phyloP scores from a whole-genome alignment of 1,140 invertebrate species.

The Penaeus indicus region DNA sequence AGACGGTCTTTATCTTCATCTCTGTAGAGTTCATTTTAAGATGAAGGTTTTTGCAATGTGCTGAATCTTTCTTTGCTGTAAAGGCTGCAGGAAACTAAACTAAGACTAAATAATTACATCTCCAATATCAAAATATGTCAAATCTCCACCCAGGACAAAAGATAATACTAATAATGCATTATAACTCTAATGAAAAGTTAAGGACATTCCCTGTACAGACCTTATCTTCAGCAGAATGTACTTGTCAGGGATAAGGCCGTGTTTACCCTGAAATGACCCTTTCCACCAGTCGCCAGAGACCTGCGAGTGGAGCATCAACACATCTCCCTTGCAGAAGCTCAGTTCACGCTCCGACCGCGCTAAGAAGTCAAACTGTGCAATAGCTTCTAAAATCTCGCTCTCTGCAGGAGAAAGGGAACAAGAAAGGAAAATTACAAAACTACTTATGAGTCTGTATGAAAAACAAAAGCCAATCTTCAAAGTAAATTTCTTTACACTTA shows the following conservation, averaged over 20 bases:
- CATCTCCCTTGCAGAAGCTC: slow-evolving; percentile 86
- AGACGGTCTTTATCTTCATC: slow-evolving; percentile 64
- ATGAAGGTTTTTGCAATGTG: not conserved
- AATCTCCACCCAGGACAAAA: not conserved
- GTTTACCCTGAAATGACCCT: slow-evolving; percentile 80
- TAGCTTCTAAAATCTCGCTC: slow-evolving; percentile 84
- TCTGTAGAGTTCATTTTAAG: slow-evolving; percentile 2
- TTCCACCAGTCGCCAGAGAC: slow-evolving; percentile 91
- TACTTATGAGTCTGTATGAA: not conserved
- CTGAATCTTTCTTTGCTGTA: not conserved
- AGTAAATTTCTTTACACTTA: too few species aligned
- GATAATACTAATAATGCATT: not conserved
- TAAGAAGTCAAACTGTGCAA: slow-evolving; percentile 87
- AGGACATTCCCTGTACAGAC: slow-evolving; percentile 69
- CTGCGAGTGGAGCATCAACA: slow-evolving; percentile 81
- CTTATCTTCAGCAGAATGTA: slow-evolving; percentile 87
- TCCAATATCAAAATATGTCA: not conserved
- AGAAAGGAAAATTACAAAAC: too few species aligned
- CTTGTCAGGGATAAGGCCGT: slow-evolving; percentile 89
- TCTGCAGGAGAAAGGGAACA: slow-evolving; percentile 73
- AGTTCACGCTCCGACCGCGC: slow-evolving; percentile 86
- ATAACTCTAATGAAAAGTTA: not conserved
- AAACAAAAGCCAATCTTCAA: not conserved
- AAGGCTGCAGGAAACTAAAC: too few species aligned
- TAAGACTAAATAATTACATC: not conserved